These are phyloP conservation scores for Porites divaricata DNA, from an alignment of 92 coral and sea anemone genomes.

Conservation along the genomic window DNA sequence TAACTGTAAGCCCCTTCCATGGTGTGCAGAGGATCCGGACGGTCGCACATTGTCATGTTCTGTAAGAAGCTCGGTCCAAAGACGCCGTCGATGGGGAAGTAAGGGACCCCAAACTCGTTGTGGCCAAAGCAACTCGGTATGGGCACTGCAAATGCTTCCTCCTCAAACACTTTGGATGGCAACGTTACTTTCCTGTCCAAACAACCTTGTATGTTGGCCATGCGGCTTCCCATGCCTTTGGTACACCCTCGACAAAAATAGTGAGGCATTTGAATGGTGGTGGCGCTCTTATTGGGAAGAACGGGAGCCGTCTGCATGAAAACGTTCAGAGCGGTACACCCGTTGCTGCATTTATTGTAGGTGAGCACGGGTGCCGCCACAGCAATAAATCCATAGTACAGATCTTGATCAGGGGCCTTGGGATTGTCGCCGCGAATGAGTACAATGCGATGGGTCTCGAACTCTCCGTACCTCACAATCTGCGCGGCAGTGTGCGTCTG, in stretches of 20 bases:
- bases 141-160: slow-evolving; percentile 11
- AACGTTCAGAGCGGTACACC: neutral
- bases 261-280: slow-evolving; percentile 13
- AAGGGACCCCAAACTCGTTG: slow-evolving; percentile 5
- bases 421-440: neutral
- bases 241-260: neutral
- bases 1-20: slow-evolving; percentile 21
- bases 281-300: neutral
- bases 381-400: slow-evolving; percentile 23
- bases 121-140: slow-evolving; percentile 6
- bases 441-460: slow-evolving; percentile 26
- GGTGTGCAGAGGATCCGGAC: slow-evolving; percentile 10
- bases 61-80: neutral
- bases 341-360: neutral
- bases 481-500: slow-evolving; percentile 20
- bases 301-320: slow-evolving; percentile 26
- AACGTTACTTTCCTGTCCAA: neutral
- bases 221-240: slow-evolving; percentile 15
- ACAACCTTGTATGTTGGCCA: slow-evolving; percentile 24
- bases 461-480: neutral
- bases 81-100: slow-evolving; percentile 23
- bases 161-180: neutral
- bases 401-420: neutral
- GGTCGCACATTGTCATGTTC: neutral
- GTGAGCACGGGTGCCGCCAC: slow-evolving; percentile 1